Percentiles rank a stretch among this genome's conserved stretches.
Evolutionary conservation across 2,797 vertebrate genomes (phyloP).

Genomic region (Chrysocyon brachyurus): DNA sequence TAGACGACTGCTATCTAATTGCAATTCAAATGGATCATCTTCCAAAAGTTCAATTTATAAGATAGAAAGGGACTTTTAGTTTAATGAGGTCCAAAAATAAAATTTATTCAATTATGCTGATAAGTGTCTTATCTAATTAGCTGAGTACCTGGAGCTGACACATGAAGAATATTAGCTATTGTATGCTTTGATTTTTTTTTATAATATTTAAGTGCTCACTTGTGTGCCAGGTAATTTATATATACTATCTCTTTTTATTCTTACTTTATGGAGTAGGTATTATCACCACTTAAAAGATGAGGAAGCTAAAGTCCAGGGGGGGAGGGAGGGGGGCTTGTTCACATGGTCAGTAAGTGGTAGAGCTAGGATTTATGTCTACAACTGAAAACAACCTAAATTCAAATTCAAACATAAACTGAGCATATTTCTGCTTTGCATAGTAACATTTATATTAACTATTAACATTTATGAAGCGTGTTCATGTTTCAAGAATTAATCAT

Average conservation of each 20-base stretch:
- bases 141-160: conserved; percentile 53
- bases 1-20: conserved; percentile 80
- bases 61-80: conserved; percentile 77
- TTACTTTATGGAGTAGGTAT: neutral
- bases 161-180: conserved; percentile 47
- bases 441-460: neutral
- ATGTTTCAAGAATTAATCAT: neutral
- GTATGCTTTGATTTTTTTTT: conserved; percentile 41
- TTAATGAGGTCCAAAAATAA: conserved; percentile 85
- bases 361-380: neutral
- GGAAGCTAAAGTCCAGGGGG: neutral
- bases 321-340: neutral
- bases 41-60: conserved; percentile 78
- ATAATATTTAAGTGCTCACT: conserved; percentile 41
- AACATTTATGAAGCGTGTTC: neutral
- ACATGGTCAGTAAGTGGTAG: neutral
- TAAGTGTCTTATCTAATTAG: conserved; percentile 78
- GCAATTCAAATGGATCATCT: conserved; percentile 77
- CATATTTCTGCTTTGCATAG: neutral
- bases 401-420: conserved; percentile 1
- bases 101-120: conserved; percentile 81
- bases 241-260: neutral
- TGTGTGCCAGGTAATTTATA: conserved; percentile 42
- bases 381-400: conserved; percentile 35
- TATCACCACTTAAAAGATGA: neutral